Evolutionary conservation across 2,797 vertebrate species (phyloP), one percentile per base, ranked within the genome.

Genomic region (Xenentodon cancila): DNA sequence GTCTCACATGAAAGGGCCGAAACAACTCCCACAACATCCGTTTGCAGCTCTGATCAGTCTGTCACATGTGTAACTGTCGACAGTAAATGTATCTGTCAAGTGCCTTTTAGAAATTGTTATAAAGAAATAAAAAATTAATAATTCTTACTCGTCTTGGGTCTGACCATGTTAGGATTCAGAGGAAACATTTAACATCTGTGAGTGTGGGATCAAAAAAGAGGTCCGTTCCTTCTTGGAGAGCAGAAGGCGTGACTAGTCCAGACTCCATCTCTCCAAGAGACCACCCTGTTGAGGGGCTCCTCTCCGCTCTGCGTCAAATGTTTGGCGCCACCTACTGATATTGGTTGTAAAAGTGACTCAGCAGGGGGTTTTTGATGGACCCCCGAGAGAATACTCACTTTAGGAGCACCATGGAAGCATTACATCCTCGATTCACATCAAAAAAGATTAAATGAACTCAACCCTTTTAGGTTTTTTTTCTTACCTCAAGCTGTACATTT

Each of bases 301-400:
- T 77, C 81, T 84, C 68, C 1, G 21, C 17, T 9, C 59, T 77
- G 82, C 70, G 63, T 82, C 86, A 77, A 76, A 82, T 25, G 20
- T 66, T 80, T 86, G 79, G 78, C 73, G 64, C 85, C 85, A 86
- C 84, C 85, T 85, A 25, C 25, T 77, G 86, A 53, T 57, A 77
- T 79, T 54, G 71, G 52, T 45, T 27, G 57, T 77, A 71, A 79
- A 46, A 63, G 59, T 32, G 32, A 64, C 52, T 53, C 71, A 64
- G 79, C 25, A 12, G 80, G 81, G 69, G 53, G 46, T 18, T 25
- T 25, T 25, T 25, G 25, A 25, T 25, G 59, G 65, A 69, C 73
- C 77, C 68, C 65, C 65, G 25, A 21, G 73, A 48, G 60, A 20
- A 1, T 37, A 32, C 18, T 22, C 3, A 45, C 44, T 53, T 9